Conservation (phyloP, 2,113 vertebrate species). For the Syngnathus scovelli region DNA sequence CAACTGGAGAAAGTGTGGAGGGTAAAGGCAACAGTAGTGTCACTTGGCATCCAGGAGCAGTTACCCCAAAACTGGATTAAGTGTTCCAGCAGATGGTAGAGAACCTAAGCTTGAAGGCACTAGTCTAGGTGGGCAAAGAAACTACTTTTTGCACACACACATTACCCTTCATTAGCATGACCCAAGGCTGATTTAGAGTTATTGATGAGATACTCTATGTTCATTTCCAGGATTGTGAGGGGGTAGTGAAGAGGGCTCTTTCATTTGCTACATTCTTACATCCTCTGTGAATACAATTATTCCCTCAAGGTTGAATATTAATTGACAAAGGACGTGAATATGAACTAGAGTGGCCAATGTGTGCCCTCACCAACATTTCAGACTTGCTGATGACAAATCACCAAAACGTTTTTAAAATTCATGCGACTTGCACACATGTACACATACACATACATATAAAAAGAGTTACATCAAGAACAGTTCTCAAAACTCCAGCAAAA, state of each 20-base stretch:
- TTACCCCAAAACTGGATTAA: too few relatives aligned
- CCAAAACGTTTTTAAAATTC: not conserved
- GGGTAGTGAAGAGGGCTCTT: not conserved
- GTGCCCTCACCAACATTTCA: not conserved
- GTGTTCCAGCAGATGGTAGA: too few relatives aligned
- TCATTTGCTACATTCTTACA: constrained; percentile 3
- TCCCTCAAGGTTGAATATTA: constrained; percentile 58
- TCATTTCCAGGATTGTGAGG: not conserved
- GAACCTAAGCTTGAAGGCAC: too few relatives aligned
- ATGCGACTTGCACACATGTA: not conserved
- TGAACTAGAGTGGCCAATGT: not conserved
- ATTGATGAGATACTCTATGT: not conserved
- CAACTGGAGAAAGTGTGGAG: too few relatives aligned
- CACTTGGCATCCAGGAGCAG: too few relatives aligned
- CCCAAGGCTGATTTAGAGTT: constrained; percentile 6
- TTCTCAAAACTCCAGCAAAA: constrained; percentile 8
- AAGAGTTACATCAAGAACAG: constrained; percentile 11
- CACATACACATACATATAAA: constrained; percentile 41
- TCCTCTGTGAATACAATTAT: constrained; percentile 23
- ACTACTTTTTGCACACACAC: not conserved
- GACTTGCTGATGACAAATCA: not conserved
- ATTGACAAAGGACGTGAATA: constrained; percentile 32
- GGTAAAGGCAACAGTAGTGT: too few relatives aligned
- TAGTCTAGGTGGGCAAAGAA: too few relatives aligned
- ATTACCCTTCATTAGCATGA: not conserved